Evolutionary conservation across 2,888 invertebrate species (phyloP), one percentile per base, ranked within the genome.

Genomic region (Panzeria rudis): DNA sequence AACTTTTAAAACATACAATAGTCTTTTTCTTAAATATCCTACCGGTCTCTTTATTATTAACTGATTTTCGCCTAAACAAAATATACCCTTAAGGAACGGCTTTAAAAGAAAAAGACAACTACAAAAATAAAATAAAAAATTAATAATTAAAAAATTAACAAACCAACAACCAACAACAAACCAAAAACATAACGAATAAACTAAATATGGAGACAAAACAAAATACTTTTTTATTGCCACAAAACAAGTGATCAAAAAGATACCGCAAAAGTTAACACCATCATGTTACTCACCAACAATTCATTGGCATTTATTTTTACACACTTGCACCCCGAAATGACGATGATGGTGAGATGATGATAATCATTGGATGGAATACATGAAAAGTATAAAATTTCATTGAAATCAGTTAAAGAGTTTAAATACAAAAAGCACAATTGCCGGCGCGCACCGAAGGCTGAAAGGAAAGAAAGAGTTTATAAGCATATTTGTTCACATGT

Each of bases 301-400:
- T 56, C 76, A 76, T 82, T 82, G 82, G 54, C 76, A 82, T 82
- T 76, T 71, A 82, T 64, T 82, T 76, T 64, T 82, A 71, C 76
- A 76, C 82, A 62, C 82, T 64, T 82, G 82, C 76, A 76, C 82
- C 76, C 76, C 69, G 56, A 82, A 54, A 66, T 80, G 41, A 64
- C 38, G 71, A 54, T 56, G 66, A 66, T 66, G 66, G n/a, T 41
- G 52, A 41, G 52, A 71, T 52, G 61, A 71, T 79, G 61, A 75
- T 81, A 61, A 68, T 75, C 68, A 69, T 44, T 62, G 62, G 17
- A 11, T 29, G 47, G 38, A 56, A 66, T 76, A 68, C 76, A 82
- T 76, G 62, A 44, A 75, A 75, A 69, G 75, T 82, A 82, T 82
- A 82, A 76, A 82, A 82, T 82, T 82, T 82, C 82, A 82, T 62